phyloP scores from a whole-genome alignment of 2,888 invertebrate species.

The Habrosyne pyritoides region DNA sequence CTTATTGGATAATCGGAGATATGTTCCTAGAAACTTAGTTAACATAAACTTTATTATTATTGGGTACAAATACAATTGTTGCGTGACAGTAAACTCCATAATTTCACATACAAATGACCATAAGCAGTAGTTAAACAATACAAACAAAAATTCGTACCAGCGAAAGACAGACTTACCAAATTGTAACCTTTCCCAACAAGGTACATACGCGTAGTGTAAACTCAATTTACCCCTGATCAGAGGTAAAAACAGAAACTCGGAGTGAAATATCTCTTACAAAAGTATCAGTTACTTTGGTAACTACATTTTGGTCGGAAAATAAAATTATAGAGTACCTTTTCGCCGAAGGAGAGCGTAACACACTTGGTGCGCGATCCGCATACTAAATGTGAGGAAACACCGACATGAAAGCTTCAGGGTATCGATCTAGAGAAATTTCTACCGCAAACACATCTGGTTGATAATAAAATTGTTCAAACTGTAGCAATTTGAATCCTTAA shows the following conservation, averaged over 20 bases:
- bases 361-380: slow-evolving; percentile 63
- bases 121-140: not conserved
- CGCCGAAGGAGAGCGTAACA: slow-evolving; percentile 74
- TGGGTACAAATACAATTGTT: no score
- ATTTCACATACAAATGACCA: no score
- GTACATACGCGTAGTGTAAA: slow-evolving; percentile 32
- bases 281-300: slow-evolving; percentile 78
- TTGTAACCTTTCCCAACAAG: slow-evolving; percentile 15
- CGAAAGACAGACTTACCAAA: not conserved
- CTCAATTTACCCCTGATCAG: slow-evolving; percentile 54
- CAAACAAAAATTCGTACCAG: not conserved
- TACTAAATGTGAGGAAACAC: slow-evolving; percentile 57
- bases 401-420: slow-evolving; percentile 42
- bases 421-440: slow-evolving; percentile 66
- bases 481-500: slow-evolving; percentile 10
- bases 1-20: no score
- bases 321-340: slow-evolving; percentile 83
- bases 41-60: no score
- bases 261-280: slow-evolving; percentile 59
- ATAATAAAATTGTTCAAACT: slow-evolving; percentile 31
- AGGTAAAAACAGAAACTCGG: slow-evolving; percentile 49
- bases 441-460: slow-evolving; percentile 51
- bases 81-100: no score
- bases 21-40: no score
- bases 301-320: slow-evolving; percentile 80